These are phyloP conservation scores for Neostethus bicornis DNA, from an alignment of 2,797 vertebrate genomes.

Conservation along the genomic window DNA sequence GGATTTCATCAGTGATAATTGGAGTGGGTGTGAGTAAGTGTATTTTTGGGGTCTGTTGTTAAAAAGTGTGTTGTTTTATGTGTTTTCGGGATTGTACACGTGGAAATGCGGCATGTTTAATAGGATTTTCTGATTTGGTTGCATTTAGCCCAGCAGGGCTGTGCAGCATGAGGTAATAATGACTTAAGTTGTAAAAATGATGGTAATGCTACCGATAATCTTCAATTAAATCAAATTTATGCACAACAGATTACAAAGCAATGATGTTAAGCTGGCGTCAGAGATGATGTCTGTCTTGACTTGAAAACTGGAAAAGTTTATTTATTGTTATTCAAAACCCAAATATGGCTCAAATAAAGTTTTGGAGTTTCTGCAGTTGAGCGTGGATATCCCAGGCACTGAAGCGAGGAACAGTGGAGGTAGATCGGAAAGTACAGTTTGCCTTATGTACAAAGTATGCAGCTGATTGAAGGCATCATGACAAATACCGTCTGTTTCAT, in stretches of 20 bases:
- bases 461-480: constrained; percentile 44
- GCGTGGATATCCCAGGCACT: constrained; percentile 37
- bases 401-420: constrained; percentile 12
- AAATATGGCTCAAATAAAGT: constrained; percentile 57
- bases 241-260: background rate
- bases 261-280: background rate
- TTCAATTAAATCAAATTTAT: background rate
- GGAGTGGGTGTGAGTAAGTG: constrained; percentile 36
- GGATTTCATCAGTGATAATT: constrained; percentile 44
- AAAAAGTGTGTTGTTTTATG: constrained; percentile 1
- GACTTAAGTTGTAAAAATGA: background rate
- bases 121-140: constrained; percentile 22
- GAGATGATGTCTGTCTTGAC: constrained; percentile 32
- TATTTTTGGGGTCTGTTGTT: background rate
- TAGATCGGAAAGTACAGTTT: constrained; percentile 20
- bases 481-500: constrained; percentile 52
- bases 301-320: constrained; percentile 48
- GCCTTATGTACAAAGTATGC: constrained; percentile 38
- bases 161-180: background rate
- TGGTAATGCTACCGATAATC: background rate
- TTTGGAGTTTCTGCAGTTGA: constrained; percentile 56
- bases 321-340: constrained; percentile 39
- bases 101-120: constrained; percentile 8
- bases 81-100: constrained; percentile 16
- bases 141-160: background rate